Base-by-base conservation (phyloP, 2,888 invertebrate genomes). In the Papilio demoleus region DNA sequence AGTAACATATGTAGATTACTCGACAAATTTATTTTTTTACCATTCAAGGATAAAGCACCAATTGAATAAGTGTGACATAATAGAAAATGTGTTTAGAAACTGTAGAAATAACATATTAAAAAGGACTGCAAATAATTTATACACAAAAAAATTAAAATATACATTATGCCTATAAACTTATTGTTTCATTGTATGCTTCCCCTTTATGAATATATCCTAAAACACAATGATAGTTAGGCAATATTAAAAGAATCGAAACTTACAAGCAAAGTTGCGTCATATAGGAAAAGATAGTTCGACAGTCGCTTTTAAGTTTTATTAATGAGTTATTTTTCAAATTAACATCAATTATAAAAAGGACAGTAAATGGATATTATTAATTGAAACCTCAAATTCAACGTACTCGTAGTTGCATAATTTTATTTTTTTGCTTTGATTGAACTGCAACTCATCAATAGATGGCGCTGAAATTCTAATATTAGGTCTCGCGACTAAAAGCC, bases 81-180 rank as follows among this genome's bases (percentile, higher is more conserved):
- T 90, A 90, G 85, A 81, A 79, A 81, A 83, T 77, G 75, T 81
- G 82, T 84, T 75, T 81, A 68, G 64, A 67, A 50, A 50, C 27
- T 64, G 64, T 64, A 64, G 58, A 64, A 50, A 70, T 87, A 88
- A 88, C 87, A 84, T 87, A 88, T 84, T 47, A 75, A 79, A 86
- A 88, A 88, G 87, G 88, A 88, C 85, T 88, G 86, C 86, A 89
- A 89, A 84, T 90, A 90, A 89, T 89, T 90, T 90, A 90, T 90
- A 87, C 81, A 88, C 85, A 80, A 83, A 81, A 76, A 78, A 62
- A 68, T 53, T n/a, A 84, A 76, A 89, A 90, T 89, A 92, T 89
- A 91, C 88, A 90, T 85, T 89, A 87, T 87, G 88, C 85, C 85
- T 86, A 81, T 81, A 86, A 72, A 72, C 71, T 73, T 71, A 79